Percentiles rank a stretch among this genome's conserved stretches.
Evolutionary conservation across 2,797 vertebrate genomes (phyloP).

Genomic region (Pangasius larnaudii): DNA sequence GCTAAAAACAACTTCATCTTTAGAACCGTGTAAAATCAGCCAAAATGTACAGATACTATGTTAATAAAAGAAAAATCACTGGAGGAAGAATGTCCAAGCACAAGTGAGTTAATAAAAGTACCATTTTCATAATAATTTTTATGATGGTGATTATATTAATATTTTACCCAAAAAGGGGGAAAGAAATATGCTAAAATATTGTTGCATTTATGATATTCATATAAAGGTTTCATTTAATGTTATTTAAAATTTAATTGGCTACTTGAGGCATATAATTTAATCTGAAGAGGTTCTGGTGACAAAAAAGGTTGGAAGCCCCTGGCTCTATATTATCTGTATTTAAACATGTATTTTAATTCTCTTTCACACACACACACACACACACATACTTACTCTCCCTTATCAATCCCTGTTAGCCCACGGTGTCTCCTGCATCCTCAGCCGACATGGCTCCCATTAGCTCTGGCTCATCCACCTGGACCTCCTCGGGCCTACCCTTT

Average conservation of each 20-base stretch:
- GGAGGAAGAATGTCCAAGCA: too few species aligned
- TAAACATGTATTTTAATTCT: not conserved
- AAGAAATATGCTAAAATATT: not conserved
- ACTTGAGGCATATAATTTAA: not conserved
- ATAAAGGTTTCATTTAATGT: not conserved
- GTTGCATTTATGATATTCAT: not conserved
- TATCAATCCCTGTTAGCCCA: conserved; percentile 77
- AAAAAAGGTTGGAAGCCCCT: not conserved
- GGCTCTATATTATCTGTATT: not conserved
- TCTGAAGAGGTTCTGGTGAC: not conserved
- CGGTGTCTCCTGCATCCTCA: conserved; percentile 91
- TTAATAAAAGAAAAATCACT: not conserved
- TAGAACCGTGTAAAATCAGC: not conserved
- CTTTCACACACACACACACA: not conserved
- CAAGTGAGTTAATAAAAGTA: not conserved
- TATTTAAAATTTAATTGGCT: not conserved
- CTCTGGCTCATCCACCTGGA: conserved; percentile 96
- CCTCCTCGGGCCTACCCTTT: conserved; percentile 93
- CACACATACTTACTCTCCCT: not conserved
- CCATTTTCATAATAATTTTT: not conserved
- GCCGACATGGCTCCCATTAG: conserved; percentile 98
- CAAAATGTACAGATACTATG: not conserved
- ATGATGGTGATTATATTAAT: not conserved
- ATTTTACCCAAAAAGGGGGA: not conserved
- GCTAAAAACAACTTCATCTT: not conserved